These are phyloP conservation scores for Tuta absoluta DNA, from an alignment of 2,888 invertebrate genomes.

Conservation along the genomic window DNA sequence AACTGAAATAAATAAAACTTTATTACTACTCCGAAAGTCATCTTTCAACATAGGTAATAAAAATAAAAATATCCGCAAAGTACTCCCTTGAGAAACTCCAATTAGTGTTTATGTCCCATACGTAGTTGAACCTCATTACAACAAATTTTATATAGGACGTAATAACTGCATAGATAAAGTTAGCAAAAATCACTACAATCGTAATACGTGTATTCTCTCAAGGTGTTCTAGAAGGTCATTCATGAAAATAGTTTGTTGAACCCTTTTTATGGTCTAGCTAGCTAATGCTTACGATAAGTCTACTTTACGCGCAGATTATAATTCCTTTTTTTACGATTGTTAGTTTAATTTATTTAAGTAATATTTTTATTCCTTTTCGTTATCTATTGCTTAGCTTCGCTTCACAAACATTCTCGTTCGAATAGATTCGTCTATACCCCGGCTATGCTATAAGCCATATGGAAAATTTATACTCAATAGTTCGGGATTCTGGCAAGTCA, in stretches of 20 bases:
- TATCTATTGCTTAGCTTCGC: background rate
- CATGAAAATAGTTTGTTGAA: background rate
- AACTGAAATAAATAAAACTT: background rate
- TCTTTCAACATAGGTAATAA: background rate
- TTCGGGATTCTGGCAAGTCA: constrained; percentile 40
- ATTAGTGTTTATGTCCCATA: constrained; percentile 9
- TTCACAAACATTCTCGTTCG: background rate
- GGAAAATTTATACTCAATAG: constrained; percentile 23
- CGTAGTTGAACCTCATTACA: constrained; percentile 9
- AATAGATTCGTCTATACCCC: background rate
- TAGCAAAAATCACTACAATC: constrained; percentile 1
- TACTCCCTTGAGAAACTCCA: constrained; percentile 12
- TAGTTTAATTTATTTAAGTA: background rate
- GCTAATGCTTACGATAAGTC: background rate
- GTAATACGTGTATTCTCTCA: background rate
- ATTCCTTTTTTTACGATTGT: background rate
- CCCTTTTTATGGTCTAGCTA: background rate
- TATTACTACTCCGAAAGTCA: background rate
- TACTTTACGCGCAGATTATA: background rate
- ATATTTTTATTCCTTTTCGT: background rate
- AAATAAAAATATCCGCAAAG: constrained; percentile 3
- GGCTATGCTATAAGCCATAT: constrained; percentile 9
- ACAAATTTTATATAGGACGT: background rate
- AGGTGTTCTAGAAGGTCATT: background rate
- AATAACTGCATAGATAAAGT: constrained; percentile 4